These are phyloP conservation scores for Prolemur simus DNA, from an alignment of 2,113 vertebrate species.

Conservation along the genomic window DNA sequence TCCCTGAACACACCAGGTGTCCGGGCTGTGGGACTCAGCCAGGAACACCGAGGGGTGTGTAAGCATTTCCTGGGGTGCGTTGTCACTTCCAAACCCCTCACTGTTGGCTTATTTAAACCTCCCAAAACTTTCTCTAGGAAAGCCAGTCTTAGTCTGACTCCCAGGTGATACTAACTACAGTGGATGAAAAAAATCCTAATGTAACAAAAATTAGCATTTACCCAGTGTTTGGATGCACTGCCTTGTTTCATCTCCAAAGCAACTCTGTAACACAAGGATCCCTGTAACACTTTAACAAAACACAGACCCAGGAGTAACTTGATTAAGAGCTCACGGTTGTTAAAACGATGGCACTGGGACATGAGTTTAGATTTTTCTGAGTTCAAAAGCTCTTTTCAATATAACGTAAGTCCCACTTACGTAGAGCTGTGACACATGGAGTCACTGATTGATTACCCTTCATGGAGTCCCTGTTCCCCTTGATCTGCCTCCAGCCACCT, in stretches of 20 bases:
- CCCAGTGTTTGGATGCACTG: not conserved
- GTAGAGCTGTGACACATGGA: accelerated
- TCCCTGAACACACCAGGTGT: not conserved
- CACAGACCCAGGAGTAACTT: not conserved
- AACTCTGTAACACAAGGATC: not conserved
- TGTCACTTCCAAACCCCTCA: not conserved
- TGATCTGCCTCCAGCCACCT: accelerated
- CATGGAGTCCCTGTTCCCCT: not conserved
- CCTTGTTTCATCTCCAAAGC: not conserved
- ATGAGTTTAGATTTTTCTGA: not conserved
- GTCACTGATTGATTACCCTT: not conserved
- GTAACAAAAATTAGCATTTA: not conserved
- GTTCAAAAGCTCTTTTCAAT: not conserved
- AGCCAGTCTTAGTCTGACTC: not conserved
- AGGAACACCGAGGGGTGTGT: accelerated
- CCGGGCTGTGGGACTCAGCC: not conserved
- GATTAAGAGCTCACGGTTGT: not conserved
- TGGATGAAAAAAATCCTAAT: not conserved
- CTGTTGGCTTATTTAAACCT: not conserved
- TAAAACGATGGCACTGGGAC: too few relatives aligned
- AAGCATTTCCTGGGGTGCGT: accelerated
- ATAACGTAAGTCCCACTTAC: too few relatives aligned
- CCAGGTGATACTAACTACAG: not conserved
- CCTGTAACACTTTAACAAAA: not conserved
- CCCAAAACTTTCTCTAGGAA: not conserved